A percentile compares a stretch with the other conserved stretches of the same genome.
Conservation (phyloP, 2,888 invertebrate genomes). For the Dendrolimus pini region DNA sequence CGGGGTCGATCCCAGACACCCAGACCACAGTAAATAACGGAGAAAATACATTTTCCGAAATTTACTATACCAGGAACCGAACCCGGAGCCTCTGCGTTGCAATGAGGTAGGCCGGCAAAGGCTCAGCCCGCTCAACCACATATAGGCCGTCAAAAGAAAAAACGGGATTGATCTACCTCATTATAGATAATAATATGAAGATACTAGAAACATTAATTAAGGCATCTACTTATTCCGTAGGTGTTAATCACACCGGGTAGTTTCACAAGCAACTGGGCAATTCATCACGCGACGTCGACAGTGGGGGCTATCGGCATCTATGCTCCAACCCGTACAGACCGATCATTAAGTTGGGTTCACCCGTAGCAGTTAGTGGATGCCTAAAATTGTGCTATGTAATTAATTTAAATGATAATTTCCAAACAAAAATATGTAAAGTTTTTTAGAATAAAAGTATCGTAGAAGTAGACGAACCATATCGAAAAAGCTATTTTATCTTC, state of each 20-base stretch:
- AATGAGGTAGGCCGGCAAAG: too few relatives aligned
- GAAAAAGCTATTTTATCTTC: too few relatives aligned
- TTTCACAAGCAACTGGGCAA: not conserved
- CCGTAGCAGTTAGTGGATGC: constrained; percentile 29
- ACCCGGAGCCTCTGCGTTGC: too few relatives aligned
- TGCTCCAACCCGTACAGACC: constrained; percentile 44
- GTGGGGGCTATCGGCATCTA: constrained; percentile 29
- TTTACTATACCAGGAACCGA: too few relatives aligned
- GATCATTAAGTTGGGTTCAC: constrained; percentile 49
- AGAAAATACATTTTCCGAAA: too few relatives aligned
- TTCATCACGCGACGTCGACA: constrained; percentile 6
- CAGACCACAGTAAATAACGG: too few relatives aligned
- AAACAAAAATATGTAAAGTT: not conserved
- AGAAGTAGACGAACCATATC: too few relatives aligned
- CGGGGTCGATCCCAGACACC: too few relatives aligned
- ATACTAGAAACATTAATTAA: constrained; percentile 7
- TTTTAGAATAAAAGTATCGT: not conserved
- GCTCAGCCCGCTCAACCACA: too few relatives aligned
- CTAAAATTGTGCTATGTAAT: constrained; percentile 35
- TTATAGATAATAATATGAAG: too few relatives aligned
- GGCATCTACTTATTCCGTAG: not conserved
- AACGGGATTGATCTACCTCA: too few relatives aligned
- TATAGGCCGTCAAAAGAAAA: too few relatives aligned
- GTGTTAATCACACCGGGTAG: constrained; percentile 7
- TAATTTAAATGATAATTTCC: not conserved